phyloP scores from a whole-genome alignment of 2,797 vertebrate genomes.

The Pampus argenteus region DNA sequence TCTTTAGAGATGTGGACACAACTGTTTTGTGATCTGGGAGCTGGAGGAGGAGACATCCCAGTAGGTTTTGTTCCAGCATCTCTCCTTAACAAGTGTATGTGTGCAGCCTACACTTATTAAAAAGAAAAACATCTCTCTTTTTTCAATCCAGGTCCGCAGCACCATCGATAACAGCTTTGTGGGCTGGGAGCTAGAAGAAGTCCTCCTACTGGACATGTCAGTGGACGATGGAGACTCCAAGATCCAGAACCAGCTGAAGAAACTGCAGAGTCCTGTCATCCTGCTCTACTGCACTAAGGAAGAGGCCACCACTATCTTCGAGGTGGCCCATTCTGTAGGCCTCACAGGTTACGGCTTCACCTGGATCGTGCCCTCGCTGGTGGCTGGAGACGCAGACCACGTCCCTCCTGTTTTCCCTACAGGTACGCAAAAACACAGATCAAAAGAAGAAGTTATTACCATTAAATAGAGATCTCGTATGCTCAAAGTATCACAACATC shows the following conservation, averaged over 20 bases:
- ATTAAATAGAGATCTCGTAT: background rate
- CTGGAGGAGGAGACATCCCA: constrained; percentile 59
- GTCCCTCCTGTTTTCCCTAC: constrained; percentile 95
- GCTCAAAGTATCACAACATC: background rate
- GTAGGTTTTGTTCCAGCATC: constrained; percentile 55
- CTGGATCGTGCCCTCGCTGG: constrained; percentile 97
- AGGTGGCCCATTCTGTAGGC: constrained; percentile 97
- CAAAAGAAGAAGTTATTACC: background rate
- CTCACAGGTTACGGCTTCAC: constrained; percentile 98
- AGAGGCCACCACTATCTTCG: constrained; percentile 97
- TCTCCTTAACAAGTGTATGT: constrained; percentile 47
- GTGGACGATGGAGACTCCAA: constrained; percentile 97
- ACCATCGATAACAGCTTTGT: constrained; percentile 99
- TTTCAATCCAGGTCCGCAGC: constrained; percentile 87
- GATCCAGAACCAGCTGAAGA: constrained; percentile 99
- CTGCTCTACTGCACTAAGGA: constrained; percentile 98
- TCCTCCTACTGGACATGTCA: constrained; percentile 96
- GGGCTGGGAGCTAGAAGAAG: constrained; percentile 98
- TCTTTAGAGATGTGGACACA: constrained; percentile 47
- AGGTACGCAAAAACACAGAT: constrained; percentile 63
- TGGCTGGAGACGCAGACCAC: constrained; percentile 95
- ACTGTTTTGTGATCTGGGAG: constrained; percentile 54
- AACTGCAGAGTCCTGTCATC: constrained; percentile 99
- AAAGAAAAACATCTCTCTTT: constrained; percentile 27
- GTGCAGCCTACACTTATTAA: constrained; percentile 77